Base-by-base conservation (phyloP, 2,888 invertebrate genomes). In the Leucoma salicis region DNA sequence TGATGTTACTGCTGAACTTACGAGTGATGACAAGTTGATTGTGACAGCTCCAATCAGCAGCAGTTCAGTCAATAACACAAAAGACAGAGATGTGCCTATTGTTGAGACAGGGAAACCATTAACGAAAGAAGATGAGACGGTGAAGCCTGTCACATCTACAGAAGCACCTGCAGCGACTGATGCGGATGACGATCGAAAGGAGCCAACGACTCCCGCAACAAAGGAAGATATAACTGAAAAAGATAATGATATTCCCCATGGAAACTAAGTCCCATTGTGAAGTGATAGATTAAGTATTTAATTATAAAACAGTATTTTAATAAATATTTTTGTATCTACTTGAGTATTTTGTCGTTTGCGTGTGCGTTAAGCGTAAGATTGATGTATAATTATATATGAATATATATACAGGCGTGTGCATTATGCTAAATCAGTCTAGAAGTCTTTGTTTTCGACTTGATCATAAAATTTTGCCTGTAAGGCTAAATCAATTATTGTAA, bases 231-330 rank as follows among this genome's bases (percentile, higher is more conserved):
- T 66, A 11, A 84, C 82, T 16, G 79, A 76, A 41, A 82, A 79
- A 44, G 78, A 81, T 57, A 86, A 86, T 57, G 68, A 62, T 42
- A 82, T 85, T 54, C 83, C 83, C 12, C 79, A 84, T 55, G 86
- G 82, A 51, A 78, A 70, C 59, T 82, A 83, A 55, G 64, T 77
- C 57, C 62, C 67, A 49, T 68, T 75, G 49, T 84, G 72, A 82
- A 82, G 83, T 86, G 84, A 86, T 85, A 79, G 52, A 48, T 53
- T 85, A 80, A 78, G 77, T 68, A 71, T 77, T 74, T 82, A 79
- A 78, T 75, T 77, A 74, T 79, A 77, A 76, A 63, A 64, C 76
- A 80, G 79, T 83, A 84, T 82, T 83, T 63, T 82, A 88, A 88
- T 86, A 87, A 87, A 87, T 77, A 76, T 80, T 80, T 81, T 73